A percentile compares a stretch with the other conserved stretches of the same genome.
Conservation (phyloP, 2,888 invertebrate species). For the Melinopterus prodromus region DNA sequence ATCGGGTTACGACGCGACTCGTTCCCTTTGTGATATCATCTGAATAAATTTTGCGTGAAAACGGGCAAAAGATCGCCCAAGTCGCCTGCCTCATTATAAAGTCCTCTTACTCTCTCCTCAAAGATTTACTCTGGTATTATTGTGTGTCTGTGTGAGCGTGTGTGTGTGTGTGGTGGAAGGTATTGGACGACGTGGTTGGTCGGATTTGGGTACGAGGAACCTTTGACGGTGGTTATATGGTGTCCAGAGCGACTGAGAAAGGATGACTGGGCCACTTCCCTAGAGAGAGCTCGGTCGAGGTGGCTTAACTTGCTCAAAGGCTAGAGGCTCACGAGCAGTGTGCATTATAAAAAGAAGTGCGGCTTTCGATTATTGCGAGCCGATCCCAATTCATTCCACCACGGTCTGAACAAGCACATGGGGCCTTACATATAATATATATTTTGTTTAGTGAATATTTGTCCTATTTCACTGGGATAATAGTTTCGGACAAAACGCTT, state of each 20-base stretch:
- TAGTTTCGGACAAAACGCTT: too few species aligned
- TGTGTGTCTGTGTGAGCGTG: too few species aligned
- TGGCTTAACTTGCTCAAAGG: background rate
- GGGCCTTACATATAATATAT: too few species aligned
- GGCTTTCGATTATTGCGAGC: background rate
- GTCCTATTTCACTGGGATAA: too few species aligned
- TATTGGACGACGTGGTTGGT: background rate
- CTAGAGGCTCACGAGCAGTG: background rate
- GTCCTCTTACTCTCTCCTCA: background rate
- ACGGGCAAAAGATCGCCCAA: background rate
- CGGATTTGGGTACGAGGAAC: background rate
- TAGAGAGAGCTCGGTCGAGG: background rate
- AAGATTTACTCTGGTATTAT: background rate
- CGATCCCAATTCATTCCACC: background rate
- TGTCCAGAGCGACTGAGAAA: background rate
- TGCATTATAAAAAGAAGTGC: background rate
- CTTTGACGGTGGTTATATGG: background rate
- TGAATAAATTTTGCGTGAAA: constrained; percentile 4
- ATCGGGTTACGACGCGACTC: background rate
- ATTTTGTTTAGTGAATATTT: too few species aligned
- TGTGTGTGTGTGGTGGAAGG: background rate
- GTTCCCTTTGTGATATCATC: background rate
- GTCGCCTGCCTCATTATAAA: background rate
- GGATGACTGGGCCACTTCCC: background rate
- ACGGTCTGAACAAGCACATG: background rate